Conservation (phyloP, 2,797 vertebrate genomes). For the Malurus leucopterus region DNA sequence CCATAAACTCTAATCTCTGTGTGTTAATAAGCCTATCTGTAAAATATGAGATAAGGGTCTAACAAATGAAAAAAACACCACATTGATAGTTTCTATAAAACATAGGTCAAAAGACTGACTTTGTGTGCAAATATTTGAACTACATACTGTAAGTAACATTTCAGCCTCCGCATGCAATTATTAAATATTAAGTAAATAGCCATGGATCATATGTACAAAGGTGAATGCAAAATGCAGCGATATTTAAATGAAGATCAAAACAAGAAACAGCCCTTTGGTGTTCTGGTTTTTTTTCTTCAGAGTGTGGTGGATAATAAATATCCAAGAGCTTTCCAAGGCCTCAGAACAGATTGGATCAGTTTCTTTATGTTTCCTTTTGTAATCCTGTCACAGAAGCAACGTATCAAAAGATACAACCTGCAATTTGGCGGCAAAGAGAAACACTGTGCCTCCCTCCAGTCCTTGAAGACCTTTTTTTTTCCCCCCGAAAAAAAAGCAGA, state of each 20-base stretch:
- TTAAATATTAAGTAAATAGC: slow-evolving; percentile 66
- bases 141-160: slow-evolving; percentile 45
- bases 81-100: slow-evolving; percentile 51
- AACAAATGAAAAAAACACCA: slow-evolving; percentile 1
- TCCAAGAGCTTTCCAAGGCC: background rate
- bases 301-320: slow-evolving; percentile 26
- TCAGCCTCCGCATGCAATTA: slow-evolving; percentile 39
- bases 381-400: slow-evolving; percentile 16
- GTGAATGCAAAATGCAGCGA: slow-evolving; percentile 52
- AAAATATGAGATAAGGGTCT: slow-evolving; percentile 7
- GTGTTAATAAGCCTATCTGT: background rate
- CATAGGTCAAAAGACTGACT: slow-evolving; percentile 33
- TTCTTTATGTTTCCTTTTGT: slow-evolving; percentile 53
- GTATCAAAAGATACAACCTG: slow-evolving; percentile 41
- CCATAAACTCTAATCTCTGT: background rate
- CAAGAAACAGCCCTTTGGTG: background rate
- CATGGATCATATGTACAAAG: slow-evolving; percentile 51
- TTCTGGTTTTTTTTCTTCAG: background rate
- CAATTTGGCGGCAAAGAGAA: slow-evolving; percentile 28
- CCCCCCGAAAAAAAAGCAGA: background rate
- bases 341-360: slow-evolving; percentile 41
- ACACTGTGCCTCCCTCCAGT: slow-evolving; percentile 14
- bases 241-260: slow-evolving; percentile 63
- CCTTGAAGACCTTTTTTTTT: slow-evolving; percentile 23
- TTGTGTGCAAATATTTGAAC: slow-evolving; percentile 61